Percentiles rank a stretch among this genome's conserved stretches.
These are phyloP conservation scores for Lasius platythorax DNA, from an alignment of 2,888 invertebrate species.

Conservation along the genomic window DNA sequence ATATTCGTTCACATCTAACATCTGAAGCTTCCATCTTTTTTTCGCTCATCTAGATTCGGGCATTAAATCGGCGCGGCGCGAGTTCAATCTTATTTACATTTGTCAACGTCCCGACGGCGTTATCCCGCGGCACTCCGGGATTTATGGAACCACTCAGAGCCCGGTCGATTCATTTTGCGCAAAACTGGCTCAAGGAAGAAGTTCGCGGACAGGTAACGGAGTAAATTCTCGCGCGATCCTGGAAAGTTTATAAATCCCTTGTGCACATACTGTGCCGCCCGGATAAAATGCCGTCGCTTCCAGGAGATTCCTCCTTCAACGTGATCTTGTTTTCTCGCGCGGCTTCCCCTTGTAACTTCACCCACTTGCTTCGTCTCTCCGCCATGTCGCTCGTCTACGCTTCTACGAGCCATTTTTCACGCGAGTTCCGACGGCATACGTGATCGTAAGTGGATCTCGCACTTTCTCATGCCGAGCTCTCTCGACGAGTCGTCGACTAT, in stretches of 20 bases:
- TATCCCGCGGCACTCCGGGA: conserved; percentile 32
- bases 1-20: conserved; percentile 9
- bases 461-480: conserved; percentile 32
- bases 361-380: conserved; percentile 48
- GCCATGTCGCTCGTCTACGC: conserved; percentile 63
- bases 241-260: conserved; percentile 61
- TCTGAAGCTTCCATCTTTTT: conserved; percentile 29
- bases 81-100: conserved; percentile 56
- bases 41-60: conserved; percentile 38
- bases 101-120: conserved; percentile 45
- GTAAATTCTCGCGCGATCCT: conserved; percentile 65
- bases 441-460: conserved; percentile 69
- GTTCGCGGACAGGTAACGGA: conserved; percentile 66
- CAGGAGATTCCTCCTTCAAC: conserved; percentile 27
- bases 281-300: conserved; percentile 63
- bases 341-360: conserved; percentile 16
- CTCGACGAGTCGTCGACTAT: conserved; percentile 9
- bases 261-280: conserved; percentile 60
- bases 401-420: conserved; percentile 78
- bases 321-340: conserved; percentile 70
- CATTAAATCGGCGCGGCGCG: conserved; percentile 28
- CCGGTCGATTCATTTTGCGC: conserved; percentile 64
- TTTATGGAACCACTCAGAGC: conserved; percentile 49
- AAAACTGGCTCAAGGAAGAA: conserved; percentile 56
- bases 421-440: conserved; percentile 74